Conservation (phyloP, 2,797 vertebrate species). For the Neoniphon sammara region DNA sequence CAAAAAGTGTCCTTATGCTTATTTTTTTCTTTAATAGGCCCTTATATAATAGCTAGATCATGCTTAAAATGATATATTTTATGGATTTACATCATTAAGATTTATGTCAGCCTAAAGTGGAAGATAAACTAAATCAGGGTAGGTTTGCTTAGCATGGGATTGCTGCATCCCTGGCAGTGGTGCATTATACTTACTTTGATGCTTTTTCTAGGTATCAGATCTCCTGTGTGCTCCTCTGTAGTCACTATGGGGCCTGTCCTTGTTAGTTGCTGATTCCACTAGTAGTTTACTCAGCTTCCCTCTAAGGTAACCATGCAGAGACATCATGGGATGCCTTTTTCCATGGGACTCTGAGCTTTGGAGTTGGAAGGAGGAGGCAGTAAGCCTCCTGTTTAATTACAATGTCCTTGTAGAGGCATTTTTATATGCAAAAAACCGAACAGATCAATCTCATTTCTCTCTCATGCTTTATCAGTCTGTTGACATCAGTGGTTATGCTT, state of each 20-base stretch:
- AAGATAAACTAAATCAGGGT: neutral
- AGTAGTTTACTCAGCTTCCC: constrained; percentile 31
- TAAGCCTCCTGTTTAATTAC: neutral
- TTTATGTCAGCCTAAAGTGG: too few species aligned
- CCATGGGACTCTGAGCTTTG: constrained; percentile 16
- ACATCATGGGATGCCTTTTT: constrained; percentile 11
- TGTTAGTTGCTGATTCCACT: constrained; percentile 7
- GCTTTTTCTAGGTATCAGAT: constrained; percentile 32
- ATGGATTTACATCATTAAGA: too few species aligned
- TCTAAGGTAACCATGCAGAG: constrained; percentile 29
- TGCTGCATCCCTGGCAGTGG: neutral
- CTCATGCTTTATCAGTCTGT: neutral
- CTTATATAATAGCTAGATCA: too few species aligned
- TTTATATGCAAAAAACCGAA: neutral
- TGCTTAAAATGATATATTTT: too few species aligned
- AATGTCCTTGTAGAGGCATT: neutral
- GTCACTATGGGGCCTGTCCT: constrained; percentile 8
- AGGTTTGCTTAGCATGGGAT: neutral
- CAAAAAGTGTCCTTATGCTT: too few species aligned
- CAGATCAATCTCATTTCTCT: neutral
- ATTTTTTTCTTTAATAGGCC: too few species aligned
- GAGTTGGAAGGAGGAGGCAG: neutral
- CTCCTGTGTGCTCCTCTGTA: constrained; percentile 20
- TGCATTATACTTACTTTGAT: neutral
- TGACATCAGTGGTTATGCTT: neutral